Evolutionary conservation across 2,797 vertebrate genomes (phyloP).

Genomic region (Acestrorhynchus altus): DNA sequence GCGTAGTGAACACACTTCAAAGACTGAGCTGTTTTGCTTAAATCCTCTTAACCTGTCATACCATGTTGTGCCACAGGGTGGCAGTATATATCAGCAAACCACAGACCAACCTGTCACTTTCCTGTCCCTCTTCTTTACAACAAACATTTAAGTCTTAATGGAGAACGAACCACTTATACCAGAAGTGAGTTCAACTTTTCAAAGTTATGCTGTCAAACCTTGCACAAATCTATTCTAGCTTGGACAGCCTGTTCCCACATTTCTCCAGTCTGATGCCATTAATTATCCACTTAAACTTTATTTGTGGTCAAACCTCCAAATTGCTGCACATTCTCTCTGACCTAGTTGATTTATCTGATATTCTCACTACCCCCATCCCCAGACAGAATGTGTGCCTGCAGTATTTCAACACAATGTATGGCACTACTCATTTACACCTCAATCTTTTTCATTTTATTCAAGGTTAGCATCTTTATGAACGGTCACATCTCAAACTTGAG

Average conservation of each 20-base stretch:
- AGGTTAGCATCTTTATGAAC: too few species aligned
- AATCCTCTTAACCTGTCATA: constrained; percentile 30
- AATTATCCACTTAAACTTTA: not conserved
- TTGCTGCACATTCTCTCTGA: too few species aligned
- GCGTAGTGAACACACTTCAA: not conserved
- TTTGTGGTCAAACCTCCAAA: not conserved
- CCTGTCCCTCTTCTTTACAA: constrained; percentile 3
- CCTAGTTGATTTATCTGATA: too few species aligned
- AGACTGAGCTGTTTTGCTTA: not conserved
- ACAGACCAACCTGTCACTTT: not conserved
- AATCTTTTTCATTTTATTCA: too few species aligned
- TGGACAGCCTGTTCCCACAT: not conserved
- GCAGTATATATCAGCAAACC: constrained; percentile 69
- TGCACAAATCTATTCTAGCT: not conserved
- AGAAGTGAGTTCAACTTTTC: not conserved
- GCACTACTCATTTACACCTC: too few species aligned
- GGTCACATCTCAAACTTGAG: too few species aligned
- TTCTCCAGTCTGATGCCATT: not conserved
- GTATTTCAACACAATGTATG: too few species aligned
- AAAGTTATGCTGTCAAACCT: not conserved
- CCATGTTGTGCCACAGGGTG: constrained; percentile 69
- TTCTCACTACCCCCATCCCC: too few species aligned
- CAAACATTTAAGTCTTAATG: not conserved
- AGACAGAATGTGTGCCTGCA: too few species aligned
- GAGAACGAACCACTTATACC: not conserved